Conservation (phyloP, 2,888 invertebrate genomes). For the Diarsia brunnea region DNA sequence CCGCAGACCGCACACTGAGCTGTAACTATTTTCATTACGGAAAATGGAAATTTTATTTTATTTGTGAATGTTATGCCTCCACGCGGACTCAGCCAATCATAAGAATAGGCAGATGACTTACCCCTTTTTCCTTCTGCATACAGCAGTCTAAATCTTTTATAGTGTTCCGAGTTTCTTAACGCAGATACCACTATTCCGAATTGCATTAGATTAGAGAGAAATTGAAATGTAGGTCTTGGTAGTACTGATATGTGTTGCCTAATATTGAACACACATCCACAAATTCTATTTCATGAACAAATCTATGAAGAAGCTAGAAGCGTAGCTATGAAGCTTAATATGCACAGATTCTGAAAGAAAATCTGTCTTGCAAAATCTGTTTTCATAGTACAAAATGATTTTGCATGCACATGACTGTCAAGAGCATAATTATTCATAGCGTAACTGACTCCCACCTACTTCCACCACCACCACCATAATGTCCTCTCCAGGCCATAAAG, state of each 20-base stretch:
- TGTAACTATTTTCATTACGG: constrained; percentile 1
- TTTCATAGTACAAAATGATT: background rate
- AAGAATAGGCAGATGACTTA: background rate
- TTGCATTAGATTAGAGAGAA: background rate
- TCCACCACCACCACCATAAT: constrained; percentile 42
- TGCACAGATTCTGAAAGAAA: background rate
- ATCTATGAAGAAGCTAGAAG: background rate
- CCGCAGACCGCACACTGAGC: constrained; percentile 62
- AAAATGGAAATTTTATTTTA: constrained; percentile 1
- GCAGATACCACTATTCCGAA: background rate
- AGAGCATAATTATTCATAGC: constrained; percentile 5
- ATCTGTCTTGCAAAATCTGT: background rate
- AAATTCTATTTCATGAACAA: background rate
- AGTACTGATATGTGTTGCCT: background rate
- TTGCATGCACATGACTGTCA: background rate
- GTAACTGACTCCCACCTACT: constrained; percentile 40
- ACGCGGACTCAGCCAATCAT: background rate
- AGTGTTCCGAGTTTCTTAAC: background rate
- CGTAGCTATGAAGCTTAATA: background rate
- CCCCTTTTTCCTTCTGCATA: background rate
- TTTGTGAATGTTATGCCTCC: background rate
- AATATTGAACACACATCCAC: background rate
- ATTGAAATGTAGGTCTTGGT: background rate
- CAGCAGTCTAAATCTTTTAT: background rate
- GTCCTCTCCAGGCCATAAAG: constrained; percentile 39